phyloP scores from a whole-genome alignment of 2,888 invertebrate genomes.

The Sarcophaga carnaria region DNA sequence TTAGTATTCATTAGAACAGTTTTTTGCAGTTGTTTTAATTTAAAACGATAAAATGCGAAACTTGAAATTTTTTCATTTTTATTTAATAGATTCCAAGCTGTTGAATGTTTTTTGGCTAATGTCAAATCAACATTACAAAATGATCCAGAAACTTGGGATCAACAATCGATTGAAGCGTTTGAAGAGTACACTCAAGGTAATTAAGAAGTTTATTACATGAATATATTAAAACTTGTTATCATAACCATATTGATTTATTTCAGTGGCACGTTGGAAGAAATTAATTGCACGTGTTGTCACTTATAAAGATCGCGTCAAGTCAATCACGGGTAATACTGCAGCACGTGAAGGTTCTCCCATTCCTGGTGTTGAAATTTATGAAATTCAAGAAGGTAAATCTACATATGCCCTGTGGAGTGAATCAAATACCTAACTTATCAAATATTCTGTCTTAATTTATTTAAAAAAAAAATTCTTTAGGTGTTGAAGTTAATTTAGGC shows the following conservation, averaged over 20 bases:
- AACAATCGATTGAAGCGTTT: slow-evolving; percentile 86
- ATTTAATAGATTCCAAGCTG: slow-evolving; percentile 85
- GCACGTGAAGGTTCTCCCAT: slow-evolving; percentile 87
- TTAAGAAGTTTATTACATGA: slow-evolving; percentile 29
- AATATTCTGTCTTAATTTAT: neutral
- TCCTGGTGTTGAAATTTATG: slow-evolving; percentile 89
- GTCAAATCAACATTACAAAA: slow-evolving; percentile 84
- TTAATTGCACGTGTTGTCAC: slow-evolving; percentile 89
- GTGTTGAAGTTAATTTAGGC: slow-evolving; percentile 78
- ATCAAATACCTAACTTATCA: neutral
- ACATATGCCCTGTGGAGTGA: neutral
- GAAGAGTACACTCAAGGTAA: slow-evolving; percentile 87
- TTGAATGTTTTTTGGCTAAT: slow-evolving; percentile 92
- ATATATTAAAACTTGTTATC: slow-evolving; percentile 69
- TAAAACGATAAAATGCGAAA: too few relatives aligned
- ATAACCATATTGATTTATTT: slow-evolving; percentile 25
- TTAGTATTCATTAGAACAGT: too few relatives aligned
- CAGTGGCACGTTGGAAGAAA: slow-evolving; percentile 90
- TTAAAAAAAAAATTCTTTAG: slow-evolving; percentile 57
- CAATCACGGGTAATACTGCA: slow-evolving; percentile 71
- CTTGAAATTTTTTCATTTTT: neutral
- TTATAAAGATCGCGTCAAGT: slow-evolving; percentile 85
- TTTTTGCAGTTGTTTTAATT: too few relatives aligned
- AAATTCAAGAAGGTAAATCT: slow-evolving; percentile 84
- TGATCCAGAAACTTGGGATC: slow-evolving; percentile 84